Base-by-base conservation (phyloP, 2,888 invertebrate genomes). In the Eilema depressum region DNA sequence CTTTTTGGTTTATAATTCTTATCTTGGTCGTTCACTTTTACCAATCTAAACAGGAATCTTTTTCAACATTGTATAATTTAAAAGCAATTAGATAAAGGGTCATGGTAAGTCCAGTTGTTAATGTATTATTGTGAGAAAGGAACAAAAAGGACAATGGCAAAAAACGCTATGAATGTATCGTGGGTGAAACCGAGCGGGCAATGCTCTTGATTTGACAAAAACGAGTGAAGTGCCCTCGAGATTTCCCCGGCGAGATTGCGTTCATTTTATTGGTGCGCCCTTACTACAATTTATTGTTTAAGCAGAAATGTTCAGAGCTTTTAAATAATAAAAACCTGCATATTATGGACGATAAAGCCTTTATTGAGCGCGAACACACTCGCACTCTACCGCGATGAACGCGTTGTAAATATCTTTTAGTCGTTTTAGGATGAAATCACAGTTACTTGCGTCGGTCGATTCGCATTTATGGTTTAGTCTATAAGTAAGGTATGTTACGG, bases 201-300 rank as follows among this genome's bases (percentile, higher is more conserved):
- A 78, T 78, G 84, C 85, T 83, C 86, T 87, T 86, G 86, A 88
- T 88, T 90, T 87, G 87, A 87, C 88, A 89, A 89, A 88, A 91
- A 87, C 86, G 87, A 86, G 86, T 82, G 79, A 81, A 89, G 88
- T 73, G 80, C 85, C 79, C 88, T 89, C 81, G 84, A 88, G 87
- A 85, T 85, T 84, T 75, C 80, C 82, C 84, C 83, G 80, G 75
- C 83, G 83, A 87, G 86, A 89, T 89, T 89, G 86, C 83, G 82
- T 84, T 85, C 84, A 77, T 83, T 85, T 87, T 85, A 88, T 86
- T 84, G 85, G 81, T 76, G 76, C 66, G 74, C 75, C 83, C 83
- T 77, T 86, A 82, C 86, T 74, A 82, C 79, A 80, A 83, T 79
- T 84, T 83, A 81, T 81, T 78, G 80, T 75, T 75, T 75, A 74